Base-by-base conservation (phyloP, 2,113 vertebrate genomes). In the Vireo altiloquus region DNA sequence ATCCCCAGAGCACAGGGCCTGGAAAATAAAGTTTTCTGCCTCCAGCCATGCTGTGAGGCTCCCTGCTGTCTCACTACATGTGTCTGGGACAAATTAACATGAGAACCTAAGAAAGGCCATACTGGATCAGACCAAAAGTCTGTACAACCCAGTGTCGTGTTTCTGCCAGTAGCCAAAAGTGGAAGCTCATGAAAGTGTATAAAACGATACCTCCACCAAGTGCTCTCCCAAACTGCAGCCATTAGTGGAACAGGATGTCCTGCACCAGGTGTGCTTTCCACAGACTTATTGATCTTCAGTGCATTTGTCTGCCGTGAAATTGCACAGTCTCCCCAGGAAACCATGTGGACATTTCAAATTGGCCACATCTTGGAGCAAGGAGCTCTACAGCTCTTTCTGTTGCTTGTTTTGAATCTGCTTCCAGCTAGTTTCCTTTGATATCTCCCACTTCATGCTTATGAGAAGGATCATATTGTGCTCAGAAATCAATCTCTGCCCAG, bases 31-130 rank as follows among this genome's bases (percentile, higher is more conserved):
- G 80, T 84, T 65, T 33, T 90, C 33, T 35, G 5, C 75, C 81
- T 85, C 33, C 30, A 60, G 50, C 57, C 42, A 13, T 63, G 42
- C 42, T 81, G 42, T 93, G 82, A 89, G 76, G 44, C 53, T 94
- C 52, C 80, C 86, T 89, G 80, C 80, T 94, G 72, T 80, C 27
- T 92, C 0, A 0, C 69, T 83, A 44, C 44, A 14, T 90, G 39
- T 88, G 83, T 82, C 88, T 95, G 85, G 64, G 92, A 92, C 53
- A 69, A 82, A 79, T 92, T 90, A 92, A 72, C 50, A 30, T 35
- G 82, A 82, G 56, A 84, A 83, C 12, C 10, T 56, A 63, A 40
- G 85, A 75, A 90, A 90, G 88, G 27, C 63, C 64, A 15, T 33
- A 35, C 21, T 77, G 46, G 35, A 80, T 90, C n/a, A 96, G 68